These are phyloP conservation scores for Drosophila kikkawai DNA, from an alignment of 1,140 invertebrate species.

Conservation along the genomic window DNA sequence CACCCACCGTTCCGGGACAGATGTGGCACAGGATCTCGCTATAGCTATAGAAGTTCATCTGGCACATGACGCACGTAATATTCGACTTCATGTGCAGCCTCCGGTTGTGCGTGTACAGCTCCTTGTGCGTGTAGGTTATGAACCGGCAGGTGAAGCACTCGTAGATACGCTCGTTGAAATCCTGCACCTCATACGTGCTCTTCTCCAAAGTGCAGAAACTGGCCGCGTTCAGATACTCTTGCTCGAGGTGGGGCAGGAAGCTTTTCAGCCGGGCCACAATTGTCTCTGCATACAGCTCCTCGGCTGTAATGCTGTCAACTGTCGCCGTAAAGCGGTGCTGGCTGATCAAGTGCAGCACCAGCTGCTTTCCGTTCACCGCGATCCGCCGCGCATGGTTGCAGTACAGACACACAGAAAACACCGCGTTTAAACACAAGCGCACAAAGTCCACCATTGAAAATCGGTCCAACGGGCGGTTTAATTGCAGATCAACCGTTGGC, in stretches of 20 bases:
- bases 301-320: slow-evolving; percentile 90
- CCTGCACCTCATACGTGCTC: slow-evolving; percentile 33
- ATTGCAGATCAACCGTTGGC: slow-evolving; percentile 89
- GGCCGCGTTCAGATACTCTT: slow-evolving; percentile 90
- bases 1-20: slow-evolving; percentile 90
- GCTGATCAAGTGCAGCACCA: slow-evolving; percentile 91
- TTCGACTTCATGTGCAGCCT: slow-evolving; percentile 93
- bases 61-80: slow-evolving; percentile 93
- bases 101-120: slow-evolving; percentile 93
- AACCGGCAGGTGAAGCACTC: slow-evolving; percentile 94
- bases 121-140: slow-evolving; percentile 90
- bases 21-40: slow-evolving; percentile 93
- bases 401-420: slow-evolving; percentile 90
- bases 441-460: slow-evolving; percentile 90
- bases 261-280: slow-evolving; percentile 89
- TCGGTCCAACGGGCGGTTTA: slow-evolving; percentile 90
- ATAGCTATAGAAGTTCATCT: slow-evolving; percentile 93
- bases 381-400: slow-evolving; percentile 93
- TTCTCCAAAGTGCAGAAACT: slow-evolving; percentile 87
- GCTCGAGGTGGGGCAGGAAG: slow-evolving; percentile 87
- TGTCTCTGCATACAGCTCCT: slow-evolving; percentile 90
- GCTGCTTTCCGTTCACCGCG: slow-evolving; percentile 92
- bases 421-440: slow-evolving; percentile 89
- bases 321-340: slow-evolving; percentile 91
- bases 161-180: slow-evolving; percentile 87